Evolutionary conservation across 2,113 vertebrate genomes (phyloP).

Genomic region (Anser brachyrhynchus): DNA sequence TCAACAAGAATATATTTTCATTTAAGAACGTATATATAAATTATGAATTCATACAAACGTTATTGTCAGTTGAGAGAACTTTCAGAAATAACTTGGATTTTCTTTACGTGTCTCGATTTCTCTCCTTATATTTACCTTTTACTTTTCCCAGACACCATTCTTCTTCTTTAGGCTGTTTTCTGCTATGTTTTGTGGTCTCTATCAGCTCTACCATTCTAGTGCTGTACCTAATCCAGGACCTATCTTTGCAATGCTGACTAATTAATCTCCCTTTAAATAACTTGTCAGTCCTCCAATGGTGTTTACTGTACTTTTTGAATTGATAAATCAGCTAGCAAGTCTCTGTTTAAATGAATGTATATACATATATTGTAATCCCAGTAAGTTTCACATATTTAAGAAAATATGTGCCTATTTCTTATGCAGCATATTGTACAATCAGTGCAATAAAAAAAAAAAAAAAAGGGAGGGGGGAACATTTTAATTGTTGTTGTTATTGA

Average conservation of each 20-base stretch:
- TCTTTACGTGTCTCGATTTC: not conserved
- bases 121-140: not conserved
- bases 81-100: not conserved
- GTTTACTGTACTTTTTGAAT: not conserved
- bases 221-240: not conserved
- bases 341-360: not conserved
- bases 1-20: not conserved
- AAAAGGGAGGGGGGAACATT: too few relatives aligned
- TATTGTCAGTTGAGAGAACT: not conserved
- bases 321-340: not conserved
- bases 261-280: not conserved
- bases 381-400: not conserved
- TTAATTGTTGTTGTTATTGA: not conserved
- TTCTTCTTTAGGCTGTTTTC: not conserved
- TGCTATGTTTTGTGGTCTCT: not conserved
- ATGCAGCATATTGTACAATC: not conserved
- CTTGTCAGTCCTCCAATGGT: not conserved
- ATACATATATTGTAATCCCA: accelerated
- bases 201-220: not conserved
- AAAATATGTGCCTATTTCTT: not conserved
- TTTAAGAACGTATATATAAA: not conserved
- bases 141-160: not conserved
- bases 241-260: not conserved
- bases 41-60: accelerated
- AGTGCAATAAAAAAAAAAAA: not conserved